A percentile compares a stretch with the other conserved stretches of the same genome.
Evolutionary conservation across 2,888 invertebrate genomes (phyloP).

Genomic region (Tethea ocularis): DNA sequence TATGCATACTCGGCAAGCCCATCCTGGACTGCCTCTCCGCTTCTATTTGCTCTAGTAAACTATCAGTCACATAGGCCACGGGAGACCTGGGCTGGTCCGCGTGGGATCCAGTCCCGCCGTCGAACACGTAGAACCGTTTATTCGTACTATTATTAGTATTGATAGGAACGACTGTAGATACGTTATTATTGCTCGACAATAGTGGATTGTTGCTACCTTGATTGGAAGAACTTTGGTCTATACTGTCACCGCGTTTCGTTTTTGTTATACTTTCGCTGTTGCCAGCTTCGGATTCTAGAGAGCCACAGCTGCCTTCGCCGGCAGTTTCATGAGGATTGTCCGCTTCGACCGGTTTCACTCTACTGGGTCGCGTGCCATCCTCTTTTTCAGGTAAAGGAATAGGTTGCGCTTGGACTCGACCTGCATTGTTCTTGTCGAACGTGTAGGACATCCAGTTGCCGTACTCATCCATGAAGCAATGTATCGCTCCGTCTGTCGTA

Average conservation of each 20-base stretch:
- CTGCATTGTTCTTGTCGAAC: constrained; percentile 90
- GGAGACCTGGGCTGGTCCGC: constrained; percentile 74
- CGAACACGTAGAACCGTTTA: constrained; percentile 77
- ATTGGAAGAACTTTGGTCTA: constrained; percentile 78
- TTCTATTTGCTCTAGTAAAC: constrained; percentile 76
- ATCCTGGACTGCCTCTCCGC: constrained; percentile 75
- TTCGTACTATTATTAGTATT: constrained; percentile 70
- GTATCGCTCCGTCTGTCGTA: constrained; percentile 92
- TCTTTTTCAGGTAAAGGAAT: constrained; percentile 66
- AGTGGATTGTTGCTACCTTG: constrained; percentile 81
- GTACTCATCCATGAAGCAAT: constrained; percentile 93
- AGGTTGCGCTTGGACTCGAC: constrained; percentile 72
- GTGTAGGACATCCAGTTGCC: constrained; percentile 93
- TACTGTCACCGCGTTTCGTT: constrained; percentile 68
- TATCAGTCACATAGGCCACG: constrained; percentile 77
- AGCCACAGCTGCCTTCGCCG: constrained; percentile 78
- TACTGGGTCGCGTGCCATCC: constrained; percentile 52
- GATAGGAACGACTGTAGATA: constrained; percentile 74
- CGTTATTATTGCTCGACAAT: constrained; percentile 73
- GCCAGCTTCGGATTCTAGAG: constrained; percentile 74
- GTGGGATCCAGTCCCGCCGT: constrained; percentile 68
- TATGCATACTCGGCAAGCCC: constrained; percentile 80
- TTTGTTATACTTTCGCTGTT: constrained; percentile 68
- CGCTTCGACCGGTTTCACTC: constrained; percentile 61
- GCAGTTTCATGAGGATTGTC: constrained; percentile 71